Conservation (phyloP, 2,113 vertebrate species). For the Microtus pennsylvanicus region DNA sequence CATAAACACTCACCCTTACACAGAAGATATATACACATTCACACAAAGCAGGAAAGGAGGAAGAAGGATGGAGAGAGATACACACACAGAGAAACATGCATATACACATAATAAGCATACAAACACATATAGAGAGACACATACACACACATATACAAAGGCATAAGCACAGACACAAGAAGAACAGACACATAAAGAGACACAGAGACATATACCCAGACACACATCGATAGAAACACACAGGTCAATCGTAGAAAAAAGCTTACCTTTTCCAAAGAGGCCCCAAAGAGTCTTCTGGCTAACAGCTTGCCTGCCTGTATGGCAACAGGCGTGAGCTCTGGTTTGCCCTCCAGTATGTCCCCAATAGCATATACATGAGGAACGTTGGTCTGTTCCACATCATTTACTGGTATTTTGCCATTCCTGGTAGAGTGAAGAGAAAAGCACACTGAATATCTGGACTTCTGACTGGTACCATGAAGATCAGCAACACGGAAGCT, state of each 20-base stretch:
- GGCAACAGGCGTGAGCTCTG: conserved; percentile 96
- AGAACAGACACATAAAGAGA: not conserved
- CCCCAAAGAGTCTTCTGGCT: conserved; percentile 92
- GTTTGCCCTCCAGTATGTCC: conserved; percentile 95
- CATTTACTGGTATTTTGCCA: conserved; percentile 95
- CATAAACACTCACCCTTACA: not conserved
- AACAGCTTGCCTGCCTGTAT: conserved; percentile 95
- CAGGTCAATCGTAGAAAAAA: not conserved
- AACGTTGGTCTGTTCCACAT: conserved; percentile 95
- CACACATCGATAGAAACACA: not conserved
- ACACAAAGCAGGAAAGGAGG: not conserved
- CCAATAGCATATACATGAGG: conserved; percentile 95
- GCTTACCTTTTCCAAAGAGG: conserved; percentile 89
- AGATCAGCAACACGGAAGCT: not conserved
- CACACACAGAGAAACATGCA: not conserved
- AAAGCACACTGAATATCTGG: not conserved
- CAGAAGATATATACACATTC: not conserved
- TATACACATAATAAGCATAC: not conserved
- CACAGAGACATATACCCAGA: not conserved
- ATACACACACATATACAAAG: not conserved
- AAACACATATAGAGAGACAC: not conserved
- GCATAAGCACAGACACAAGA: not conserved
- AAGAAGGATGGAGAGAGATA: not conserved
- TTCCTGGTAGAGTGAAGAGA: conserved; percentile 85
- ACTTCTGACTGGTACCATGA: not conserved